Evolutionary conservation across 1,140 invertebrate species (phyloP).

Genomic region (Holcopasites calliopsidis): DNA sequence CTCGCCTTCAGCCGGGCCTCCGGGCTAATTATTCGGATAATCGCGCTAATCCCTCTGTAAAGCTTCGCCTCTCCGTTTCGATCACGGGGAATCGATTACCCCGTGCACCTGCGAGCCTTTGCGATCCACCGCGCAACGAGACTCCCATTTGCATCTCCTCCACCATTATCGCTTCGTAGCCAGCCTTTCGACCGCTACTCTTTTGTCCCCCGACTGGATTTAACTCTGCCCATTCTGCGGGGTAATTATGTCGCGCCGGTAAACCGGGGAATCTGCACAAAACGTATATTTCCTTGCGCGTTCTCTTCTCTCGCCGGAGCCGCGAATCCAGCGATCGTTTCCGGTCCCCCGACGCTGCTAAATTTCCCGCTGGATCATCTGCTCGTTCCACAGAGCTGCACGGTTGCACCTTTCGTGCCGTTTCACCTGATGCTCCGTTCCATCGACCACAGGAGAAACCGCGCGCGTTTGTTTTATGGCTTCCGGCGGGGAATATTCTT

Average conservation of each 20-base stretch:
- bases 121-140: slow-evolving; percentile 39
- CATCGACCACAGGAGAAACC: no score
- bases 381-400: not conserved
- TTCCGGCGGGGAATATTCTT: not conserved
- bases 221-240: slow-evolving; percentile 7
- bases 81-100: slow-evolving; percentile 66
- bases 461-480: slow-evolving; percentile 11
- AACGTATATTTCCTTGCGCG: slow-evolving; percentile 36
- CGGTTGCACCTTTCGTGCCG: not conserved
- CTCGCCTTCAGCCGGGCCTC: slow-evolving; percentile 15
- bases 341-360: not conserved
- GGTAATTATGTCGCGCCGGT: slow-evolving; percentile 25
- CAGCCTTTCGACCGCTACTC: not conserved
- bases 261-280: slow-evolving; percentile 30
- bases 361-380: slow-evolving; percentile 1
- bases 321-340: slow-evolving; percentile 1
- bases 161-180: not conserved
- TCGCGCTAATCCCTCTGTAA: slow-evolving; percentile 70
- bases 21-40: slow-evolving; percentile 76
- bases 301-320: not conserved
- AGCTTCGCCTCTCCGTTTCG: slow-evolving; percentile 56
- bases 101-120: slow-evolving; percentile 40
- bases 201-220: slow-evolving; percentile 7
- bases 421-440: not conserved
- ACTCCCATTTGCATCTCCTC: slow-evolving; percentile 36